Conservation (phyloP, 2,797 vertebrate species). For the Ambastaia sidthimunki region DNA sequence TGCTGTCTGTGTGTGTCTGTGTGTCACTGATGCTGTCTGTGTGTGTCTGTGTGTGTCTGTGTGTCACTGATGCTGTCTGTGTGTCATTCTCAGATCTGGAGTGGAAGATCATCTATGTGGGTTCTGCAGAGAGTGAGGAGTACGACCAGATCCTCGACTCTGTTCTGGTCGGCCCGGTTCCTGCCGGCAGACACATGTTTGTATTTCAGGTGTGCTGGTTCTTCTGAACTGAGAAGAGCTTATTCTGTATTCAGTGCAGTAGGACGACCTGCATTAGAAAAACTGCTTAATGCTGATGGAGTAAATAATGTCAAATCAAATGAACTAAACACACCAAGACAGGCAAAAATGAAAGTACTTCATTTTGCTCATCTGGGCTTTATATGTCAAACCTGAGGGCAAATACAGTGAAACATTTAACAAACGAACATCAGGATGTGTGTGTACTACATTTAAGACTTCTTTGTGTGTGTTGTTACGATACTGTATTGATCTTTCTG, state of each 20-base stretch:
- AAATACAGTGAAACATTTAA: neutral
- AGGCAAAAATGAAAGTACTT: neutral
- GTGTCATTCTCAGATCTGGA: slow-evolving; percentile 76
- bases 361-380: neutral
- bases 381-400: neutral
- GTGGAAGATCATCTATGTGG: slow-evolving; percentile 93
- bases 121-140: slow-evolving; percentile 91
- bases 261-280: too few relatives aligned
- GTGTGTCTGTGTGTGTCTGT: too few relatives aligned
- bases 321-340: neutral
- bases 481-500: too few relatives aligned
- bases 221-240: neutral
- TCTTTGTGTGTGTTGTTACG: too few relatives aligned
- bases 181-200: slow-evolving; percentile 91
- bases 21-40: too few relatives aligned
- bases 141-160: slow-evolving; percentile 90
- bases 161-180: slow-evolving; percentile 89
- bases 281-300: neutral
- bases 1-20: too few relatives aligned
- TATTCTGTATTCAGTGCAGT: neutral
- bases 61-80: too few relatives aligned
- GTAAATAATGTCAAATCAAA: neutral
- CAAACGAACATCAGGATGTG: neutral
- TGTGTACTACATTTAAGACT: too few relatives aligned
- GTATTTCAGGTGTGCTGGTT: slow-evolving; percentile 84